A percentile compares a stretch with the other conserved stretches of the same genome.
These are phyloP conservation scores for Callosobruchus maculatus DNA, from an alignment of 2,888 invertebrate genomes.

Conservation along the genomic window DNA sequence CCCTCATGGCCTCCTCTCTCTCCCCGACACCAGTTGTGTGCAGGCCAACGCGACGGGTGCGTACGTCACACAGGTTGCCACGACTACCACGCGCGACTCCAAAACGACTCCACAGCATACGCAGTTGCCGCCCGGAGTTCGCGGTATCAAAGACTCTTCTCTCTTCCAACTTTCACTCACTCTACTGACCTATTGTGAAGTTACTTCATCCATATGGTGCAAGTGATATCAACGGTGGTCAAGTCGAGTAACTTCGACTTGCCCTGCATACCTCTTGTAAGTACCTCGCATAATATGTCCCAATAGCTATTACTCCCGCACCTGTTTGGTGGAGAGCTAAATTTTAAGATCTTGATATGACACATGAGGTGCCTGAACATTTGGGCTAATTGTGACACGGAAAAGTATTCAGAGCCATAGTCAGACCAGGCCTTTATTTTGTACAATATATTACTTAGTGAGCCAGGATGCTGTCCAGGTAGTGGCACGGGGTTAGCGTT, in stretches of 20 bases:
- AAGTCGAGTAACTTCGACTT: constrained; percentile 76
- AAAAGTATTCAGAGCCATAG: no score
- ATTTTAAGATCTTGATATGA: no score
- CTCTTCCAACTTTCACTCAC: constrained; percentile 3
- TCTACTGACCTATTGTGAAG: constrained; percentile 7
- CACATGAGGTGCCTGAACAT: no score
- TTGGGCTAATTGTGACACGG: no score
- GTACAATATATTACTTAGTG: no score
- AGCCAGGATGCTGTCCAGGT: no score
- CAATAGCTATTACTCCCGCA: no score
- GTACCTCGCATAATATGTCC: constrained; percentile 45
- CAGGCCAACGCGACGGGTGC: constrained; percentile 13
- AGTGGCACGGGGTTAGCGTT: no score
- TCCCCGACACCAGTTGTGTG: background rate
- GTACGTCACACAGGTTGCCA: constrained; percentile 20
- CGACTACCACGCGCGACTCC: constrained; percentile 13
- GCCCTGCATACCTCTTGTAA: constrained; percentile 64
- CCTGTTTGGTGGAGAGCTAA: no score
- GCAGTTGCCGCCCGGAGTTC: background rate
- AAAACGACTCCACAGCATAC: background rate
- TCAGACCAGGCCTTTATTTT: no score
- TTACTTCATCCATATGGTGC: constrained; percentile 64
- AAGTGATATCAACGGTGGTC: constrained; percentile 70
- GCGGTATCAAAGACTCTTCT: background rate
- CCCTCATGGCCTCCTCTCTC: background rate